These are phyloP conservation scores for Pangasius djambal DNA, from an alignment of 2,797 vertebrate species.

Conservation along the genomic window DNA sequence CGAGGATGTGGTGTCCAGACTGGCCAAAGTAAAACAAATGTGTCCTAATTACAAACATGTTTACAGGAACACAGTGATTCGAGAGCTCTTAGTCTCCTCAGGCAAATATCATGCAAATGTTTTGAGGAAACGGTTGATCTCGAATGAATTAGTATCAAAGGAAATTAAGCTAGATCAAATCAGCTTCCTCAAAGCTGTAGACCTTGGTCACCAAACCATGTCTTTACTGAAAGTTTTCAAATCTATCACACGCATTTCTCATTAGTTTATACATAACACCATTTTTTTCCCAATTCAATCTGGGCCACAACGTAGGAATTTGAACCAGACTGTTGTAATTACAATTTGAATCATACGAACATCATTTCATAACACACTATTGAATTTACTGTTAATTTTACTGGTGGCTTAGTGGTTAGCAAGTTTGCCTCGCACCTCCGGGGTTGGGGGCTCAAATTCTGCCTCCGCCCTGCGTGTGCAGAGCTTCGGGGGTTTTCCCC, in stretches of 20 bases:
- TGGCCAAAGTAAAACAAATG: constrained; percentile 16
- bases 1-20: constrained; percentile 13
- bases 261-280: not conserved
- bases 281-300: not conserved
- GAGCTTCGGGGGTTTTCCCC: too few species aligned
- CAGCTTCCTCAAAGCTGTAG: not conserved
- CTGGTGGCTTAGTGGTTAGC: too few species aligned
- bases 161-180: too few species aligned
- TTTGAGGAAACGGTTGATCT: not conserved
- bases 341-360: too few species aligned
- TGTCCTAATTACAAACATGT: constrained; percentile 16
- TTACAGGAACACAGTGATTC: constrained; percentile 1
- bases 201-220: not conserved
- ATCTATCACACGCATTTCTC: not conserved
- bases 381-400: not conserved
- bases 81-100: constrained; percentile 1
- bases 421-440: too few species aligned
- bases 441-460: too few species aligned
- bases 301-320: not conserved
- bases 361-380: not conserved
- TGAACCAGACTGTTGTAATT: not conserved
- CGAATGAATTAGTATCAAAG: constrained; percentile 9
- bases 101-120: not conserved
- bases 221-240: not conserved
- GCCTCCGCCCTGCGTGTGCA: too few species aligned